Base-by-base conservation (phyloP, 1,140 invertebrate genomes). In the Drosophila saltans region DNA sequence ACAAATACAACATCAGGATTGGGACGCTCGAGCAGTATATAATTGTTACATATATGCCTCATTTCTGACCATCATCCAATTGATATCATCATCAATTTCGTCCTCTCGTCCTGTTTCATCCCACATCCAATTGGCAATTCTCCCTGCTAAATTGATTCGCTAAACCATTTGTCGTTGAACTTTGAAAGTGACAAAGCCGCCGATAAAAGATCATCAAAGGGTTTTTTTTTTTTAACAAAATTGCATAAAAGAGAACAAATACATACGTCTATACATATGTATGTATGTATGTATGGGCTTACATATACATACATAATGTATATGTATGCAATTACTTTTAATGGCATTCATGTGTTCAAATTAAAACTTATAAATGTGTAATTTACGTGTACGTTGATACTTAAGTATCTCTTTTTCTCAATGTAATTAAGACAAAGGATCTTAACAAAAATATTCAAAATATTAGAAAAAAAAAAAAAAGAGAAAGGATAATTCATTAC, bases 1-100 rank as follows among this genome's bases (percentile, higher is more conserved):
- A 91, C 88, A 24, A 59, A 59, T 55, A 90, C 85, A 45, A 92
- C 91, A 41, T 90, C 90, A 28, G 90, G 78, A 48, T 75, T 89
- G 59, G 91, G 91, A 62, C 80, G 91, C 11, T 91, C 91, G 11
- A 88, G 82, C 76, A 92, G 90, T 76, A 85, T 92, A 67, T 92
- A 85, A 63, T 30, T 30, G 28, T 30, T 30, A 11, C 26, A 28
- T 24, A 1, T 6, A 36, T 36, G 3, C 33, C 33, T 36, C 3
- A 36, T 4, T 6, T 36, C 33, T 36, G 33, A 36, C 33, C 33
- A 36, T 6, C 33, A 30, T 30, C 4, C 28, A 30, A 30, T 4
- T 4, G 4, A 30, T 4, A 4, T 3, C 4, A 30, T 4, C 28
- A 30, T 30, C 28, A 30, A 30, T 30, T 30, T 30, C 28, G 9